Evolutionary conservation across 2,797 vertebrate genomes (phyloP), one percentile per base, ranked within the genome.

Genomic region (Erithacus rubecula): DNA sequence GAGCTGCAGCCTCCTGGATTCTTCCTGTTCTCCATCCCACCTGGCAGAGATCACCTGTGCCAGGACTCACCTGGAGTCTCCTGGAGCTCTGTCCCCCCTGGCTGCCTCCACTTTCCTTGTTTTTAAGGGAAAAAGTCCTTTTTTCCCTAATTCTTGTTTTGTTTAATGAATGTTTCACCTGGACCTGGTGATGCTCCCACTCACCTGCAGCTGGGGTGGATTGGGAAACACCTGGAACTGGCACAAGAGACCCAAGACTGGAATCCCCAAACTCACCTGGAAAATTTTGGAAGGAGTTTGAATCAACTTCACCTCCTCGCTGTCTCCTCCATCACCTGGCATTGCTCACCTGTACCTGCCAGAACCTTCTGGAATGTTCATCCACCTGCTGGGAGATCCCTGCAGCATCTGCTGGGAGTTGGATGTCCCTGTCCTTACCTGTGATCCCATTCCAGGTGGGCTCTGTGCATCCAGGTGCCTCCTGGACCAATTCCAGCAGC

Each of bases 271-370:
- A n/a, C 46, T 29, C 27, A 46, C 46, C 63, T 68, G 71, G 34
- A 60, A 36, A 11, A 21, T 53, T 60, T 0, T 11, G 39, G 37
- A 17, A 60, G 18, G 7, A 18, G 2, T 5, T 39, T 60, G n/a
- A 53, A 39, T 6, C 46, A 13, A 18, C 27, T 37, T 37, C 46
- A 14, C 8, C 44, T 65, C 0, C 44, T 65, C 0, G 0, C 8
- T 49, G 51, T 36, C 60, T 65, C 32, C 44, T 58, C 27, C 37
- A 9, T 51, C n/a, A 37, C 63, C 39, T 20, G 53, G 19, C 36
- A 10, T 1, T 16, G n/a, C 5, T n/a, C 72, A 20, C 39, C 46
- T 49, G n/a, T 23, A 55, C 58, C 68, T 83, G 53, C 19, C 0
- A 1, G 71, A 59, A 52, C 53, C 37, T 59, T 76, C 82, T 52